These are phyloP conservation scores for Megalopta genalis DNA, from an alignment of 1,140 invertebrate species.

Conservation along the genomic window DNA sequence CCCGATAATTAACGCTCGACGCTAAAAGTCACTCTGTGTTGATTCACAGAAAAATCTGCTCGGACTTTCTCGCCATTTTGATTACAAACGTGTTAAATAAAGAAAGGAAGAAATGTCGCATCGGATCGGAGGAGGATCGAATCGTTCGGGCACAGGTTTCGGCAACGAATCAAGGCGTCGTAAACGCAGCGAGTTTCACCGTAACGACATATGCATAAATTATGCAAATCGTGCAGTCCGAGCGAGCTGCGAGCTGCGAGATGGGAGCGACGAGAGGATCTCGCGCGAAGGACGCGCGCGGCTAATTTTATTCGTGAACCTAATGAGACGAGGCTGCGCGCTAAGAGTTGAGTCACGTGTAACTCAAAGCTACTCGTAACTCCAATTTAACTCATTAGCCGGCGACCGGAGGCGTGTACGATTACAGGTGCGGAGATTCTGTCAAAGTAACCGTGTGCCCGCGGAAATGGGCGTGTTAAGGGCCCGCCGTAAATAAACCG, in stretches of 20 bases:
- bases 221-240: conserved; percentile 18
- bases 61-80: too few relatives aligned
- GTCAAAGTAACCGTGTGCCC: background rate
- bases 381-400: conserved; percentile 42
- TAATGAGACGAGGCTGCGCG: conserved; percentile 34
- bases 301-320: conserved; percentile 43
- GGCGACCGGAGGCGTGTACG: conserved; percentile 2
- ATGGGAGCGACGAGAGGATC: background rate
- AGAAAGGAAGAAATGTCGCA: too few relatives aligned
- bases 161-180: background rate
- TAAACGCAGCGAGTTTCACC: background rate
- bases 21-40: too few relatives aligned
- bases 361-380: conserved; percentile 34
- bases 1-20: too few relatives aligned
- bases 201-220: conserved; percentile 18
- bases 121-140: too few relatives aligned
- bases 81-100: too few relatives aligned
- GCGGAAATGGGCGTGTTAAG: background rate
- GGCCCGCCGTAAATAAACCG: background rate
- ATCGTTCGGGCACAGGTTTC: background rate
- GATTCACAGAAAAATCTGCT: too few relatives aligned
- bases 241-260: background rate
- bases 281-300: conserved; percentile 1
- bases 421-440: conserved; percentile 1
- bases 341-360: conserved; percentile 27